phyloP scores from a whole-genome alignment of 2,113 vertebrate genomes.

The Cyphomyrus discorhynchus region DNA sequence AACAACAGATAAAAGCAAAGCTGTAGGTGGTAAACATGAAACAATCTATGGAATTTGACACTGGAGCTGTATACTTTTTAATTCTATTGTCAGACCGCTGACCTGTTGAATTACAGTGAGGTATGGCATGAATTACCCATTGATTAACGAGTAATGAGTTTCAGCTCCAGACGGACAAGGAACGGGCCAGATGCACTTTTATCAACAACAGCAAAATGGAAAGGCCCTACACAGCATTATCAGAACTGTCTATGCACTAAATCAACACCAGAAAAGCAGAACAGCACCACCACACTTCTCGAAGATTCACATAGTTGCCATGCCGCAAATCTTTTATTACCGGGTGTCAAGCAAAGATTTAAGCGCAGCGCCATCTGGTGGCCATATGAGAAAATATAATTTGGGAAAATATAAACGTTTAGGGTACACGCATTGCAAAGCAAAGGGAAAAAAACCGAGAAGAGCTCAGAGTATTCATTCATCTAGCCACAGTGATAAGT shows the following conservation, averaged over 20 bases:
- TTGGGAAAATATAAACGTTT: background rate
- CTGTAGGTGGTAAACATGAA: background rate
- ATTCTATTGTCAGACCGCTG: background rate
- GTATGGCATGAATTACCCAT: background rate
- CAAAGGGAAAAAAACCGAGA: background rate
- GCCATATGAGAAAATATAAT: background rate
- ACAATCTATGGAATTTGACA: background rate
- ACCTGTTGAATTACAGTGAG: background rate
- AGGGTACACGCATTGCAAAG: background rate
- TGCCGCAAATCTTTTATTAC: background rate
- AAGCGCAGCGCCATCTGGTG: slow-evolving; percentile 19
- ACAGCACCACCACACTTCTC: background rate
- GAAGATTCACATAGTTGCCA: background rate
- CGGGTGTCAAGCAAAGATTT: background rate
- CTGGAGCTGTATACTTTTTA: background rate
- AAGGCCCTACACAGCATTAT: background rate
- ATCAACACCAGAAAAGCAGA: background rate
- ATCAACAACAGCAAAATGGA: background rate
- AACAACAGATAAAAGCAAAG: background rate
- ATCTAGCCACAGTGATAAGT: background rate
- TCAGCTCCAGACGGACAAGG: background rate
- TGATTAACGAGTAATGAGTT: background rate
- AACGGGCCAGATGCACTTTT: background rate
- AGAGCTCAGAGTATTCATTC: background rate
- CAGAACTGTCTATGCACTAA: background rate